A percentile compares a stretch with the other conserved stretches of the same genome.
Evolutionary conservation across 2,797 vertebrate genomes (phyloP).

Genomic region (Muscicapa striata): DNA sequence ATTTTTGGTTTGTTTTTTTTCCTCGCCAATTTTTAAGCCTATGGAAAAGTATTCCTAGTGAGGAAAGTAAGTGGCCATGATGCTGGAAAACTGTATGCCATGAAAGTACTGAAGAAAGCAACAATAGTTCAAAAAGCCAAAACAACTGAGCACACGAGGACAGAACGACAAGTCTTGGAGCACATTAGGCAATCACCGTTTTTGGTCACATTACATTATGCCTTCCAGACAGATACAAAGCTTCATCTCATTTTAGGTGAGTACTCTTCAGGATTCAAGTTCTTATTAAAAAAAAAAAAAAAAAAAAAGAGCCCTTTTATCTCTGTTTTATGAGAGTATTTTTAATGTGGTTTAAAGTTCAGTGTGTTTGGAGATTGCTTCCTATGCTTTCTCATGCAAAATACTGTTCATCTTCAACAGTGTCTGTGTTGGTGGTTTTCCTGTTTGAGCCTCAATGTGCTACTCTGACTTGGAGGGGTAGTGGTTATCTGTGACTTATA

Average conservation of each 20-base stretch:
- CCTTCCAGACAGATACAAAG: conserved; percentile 98
- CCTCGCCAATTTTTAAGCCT: conserved; percentile 77
- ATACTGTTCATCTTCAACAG: background rate
- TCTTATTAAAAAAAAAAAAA: background rate
- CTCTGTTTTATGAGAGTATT: background rate
- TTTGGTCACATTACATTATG: conserved; percentile 95
- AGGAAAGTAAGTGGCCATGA: conserved; percentile 96
- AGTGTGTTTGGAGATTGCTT: background rate
- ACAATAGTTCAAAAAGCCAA: conserved; percentile 98
- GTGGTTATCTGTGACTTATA: background rate
- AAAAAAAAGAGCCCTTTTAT: background rate
- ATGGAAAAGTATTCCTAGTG: conserved; percentile 97
- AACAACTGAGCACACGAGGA: conserved; percentile 94
- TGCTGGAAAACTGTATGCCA: conserved; percentile 93
- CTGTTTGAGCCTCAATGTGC: conserved; percentile 25
- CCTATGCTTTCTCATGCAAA: background rate
- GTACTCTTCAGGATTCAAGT: conserved; percentile 13
- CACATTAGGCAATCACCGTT: conserved; percentile 96
- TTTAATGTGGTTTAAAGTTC: background rate
- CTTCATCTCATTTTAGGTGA: conserved; percentile 98
- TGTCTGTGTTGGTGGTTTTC: conserved; percentile 38
- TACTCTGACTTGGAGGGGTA: background rate
- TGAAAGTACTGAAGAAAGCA: conserved; percentile 99
- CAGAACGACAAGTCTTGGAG: conserved; percentile 94
- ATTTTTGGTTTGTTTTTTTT: background rate